Evolutionary conservation across 2,888 invertebrate genomes (phyloP), one percentile per base, ranked within the genome.

Genomic region (Hirtodrosophila alboralis): DNA sequence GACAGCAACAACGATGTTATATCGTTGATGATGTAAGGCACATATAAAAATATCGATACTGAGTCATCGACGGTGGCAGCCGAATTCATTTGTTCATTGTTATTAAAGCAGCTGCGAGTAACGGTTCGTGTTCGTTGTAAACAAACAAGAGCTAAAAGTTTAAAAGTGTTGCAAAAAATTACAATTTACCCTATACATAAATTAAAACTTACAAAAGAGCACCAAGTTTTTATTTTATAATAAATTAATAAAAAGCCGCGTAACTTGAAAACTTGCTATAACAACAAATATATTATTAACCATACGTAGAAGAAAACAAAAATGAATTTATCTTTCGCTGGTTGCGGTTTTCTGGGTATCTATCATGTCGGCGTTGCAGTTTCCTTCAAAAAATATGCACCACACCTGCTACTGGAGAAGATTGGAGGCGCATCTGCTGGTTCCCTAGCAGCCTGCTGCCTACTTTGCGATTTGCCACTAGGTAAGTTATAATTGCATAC

Each of bases 311-410:
- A 41, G 4, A 14, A 6, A 16, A n/a, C 18, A 13, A 54, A 14
- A n/a, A 94, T 96, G 95, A 97, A 97, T 94, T 92, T 99, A 87
- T 98, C 98, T 70, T 99, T 99, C 90, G 98, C 99, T 90, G 99
- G 99, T 76, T 99, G 99, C 91, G 99, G 99, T 75, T 99, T 99
- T 91, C 93, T 99, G 84, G 98, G 99, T 84, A 97, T 99, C 87
- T 99, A 99, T 91, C 99, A 99, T 92, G 96, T 99, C 75, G 99
- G 99, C 72, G 99, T 99, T 53, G 97, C 98, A 7, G 96, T 97
- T 74, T 99, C 98, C 91, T 95, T 99, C 89, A 95, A 96, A 88
- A 97, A 98, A 91, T 98, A 97, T 92, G 97, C 97, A 4, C 97
- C 98, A 9, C 96, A 98, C 90, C 92, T 97, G 75, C 91, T 96